These are phyloP conservation scores for Heliconius ethilla DNA, from an alignment of 2,888 invertebrate species.

Conservation along the genomic window DNA sequence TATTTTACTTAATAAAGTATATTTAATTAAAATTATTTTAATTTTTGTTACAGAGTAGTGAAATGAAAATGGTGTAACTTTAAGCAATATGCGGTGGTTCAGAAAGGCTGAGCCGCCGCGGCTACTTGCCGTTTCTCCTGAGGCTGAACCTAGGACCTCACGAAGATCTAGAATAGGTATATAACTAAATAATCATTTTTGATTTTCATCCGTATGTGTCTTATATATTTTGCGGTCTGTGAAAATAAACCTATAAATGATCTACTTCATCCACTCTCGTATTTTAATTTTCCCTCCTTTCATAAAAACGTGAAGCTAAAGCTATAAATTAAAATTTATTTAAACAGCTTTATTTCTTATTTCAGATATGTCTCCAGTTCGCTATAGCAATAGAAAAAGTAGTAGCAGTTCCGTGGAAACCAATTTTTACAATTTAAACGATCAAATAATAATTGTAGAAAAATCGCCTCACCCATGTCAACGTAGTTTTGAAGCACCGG, in stretches of 20 bases:
- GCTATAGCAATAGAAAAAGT: conserved; percentile 83
- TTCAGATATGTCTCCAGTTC: conserved; percentile 85
- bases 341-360: conserved; percentile 40
- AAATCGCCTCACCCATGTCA: conserved; percentile 79
- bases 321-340: background rate
- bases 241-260: background rate
- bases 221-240: background rate
- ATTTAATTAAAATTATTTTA: background rate
- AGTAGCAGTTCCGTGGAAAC: conserved; percentile 85
- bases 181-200: background rate
- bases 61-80: conserved; percentile 41
- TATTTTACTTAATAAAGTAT: no score
- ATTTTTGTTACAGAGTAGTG: conserved; percentile 47
- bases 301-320: no score
- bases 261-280: no score
- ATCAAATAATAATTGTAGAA: conserved; percentile 83
- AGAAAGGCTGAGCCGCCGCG: conserved; percentile 86
- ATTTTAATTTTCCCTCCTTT: background rate
- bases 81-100: conserved; percentile 86
- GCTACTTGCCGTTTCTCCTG: conserved; percentile 86
- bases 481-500: conserved; percentile 66
- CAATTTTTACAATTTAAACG: conserved; percentile 85
- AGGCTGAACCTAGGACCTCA: conserved; percentile 70
- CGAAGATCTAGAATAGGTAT: conserved; percentile 77
- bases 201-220: background rate